Percentiles rank a stretch among this genome's conserved stretches.
Evolutionary conservation across 2,888 invertebrate genomes (phyloP).

Genomic region (Mesorhabditis spiculigera): DNA sequence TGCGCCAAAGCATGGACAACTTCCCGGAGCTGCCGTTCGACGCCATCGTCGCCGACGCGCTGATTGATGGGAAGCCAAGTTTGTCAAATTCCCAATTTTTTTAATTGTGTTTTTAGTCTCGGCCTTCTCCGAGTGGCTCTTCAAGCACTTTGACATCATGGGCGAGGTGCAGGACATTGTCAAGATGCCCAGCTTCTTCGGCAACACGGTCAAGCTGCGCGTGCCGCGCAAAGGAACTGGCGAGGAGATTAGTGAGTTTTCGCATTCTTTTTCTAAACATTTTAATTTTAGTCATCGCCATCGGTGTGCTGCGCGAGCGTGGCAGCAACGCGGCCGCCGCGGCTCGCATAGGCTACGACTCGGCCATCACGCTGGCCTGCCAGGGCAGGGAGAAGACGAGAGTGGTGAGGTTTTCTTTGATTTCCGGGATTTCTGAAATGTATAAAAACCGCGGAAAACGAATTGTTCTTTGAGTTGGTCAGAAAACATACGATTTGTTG

Average conservation of each 20-base stretch:
- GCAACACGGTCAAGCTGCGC: neutral
- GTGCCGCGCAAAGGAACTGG: neutral
- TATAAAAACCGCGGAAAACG: too few species aligned
- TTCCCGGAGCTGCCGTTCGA: neutral
- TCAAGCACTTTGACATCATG: slow-evolving; percentile 5
- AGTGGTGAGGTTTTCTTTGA: neutral
- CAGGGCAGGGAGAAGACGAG: neutral
- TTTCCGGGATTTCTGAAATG: too few species aligned
- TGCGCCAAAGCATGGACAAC: neutral
- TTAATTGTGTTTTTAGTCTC: neutral
- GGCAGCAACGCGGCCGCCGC: neutral
- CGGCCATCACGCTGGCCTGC: neutral
- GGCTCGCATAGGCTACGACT: neutral
- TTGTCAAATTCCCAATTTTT: too few species aligned
- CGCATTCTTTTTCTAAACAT: neutral
- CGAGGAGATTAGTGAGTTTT: neutral
- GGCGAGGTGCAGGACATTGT: neutral
- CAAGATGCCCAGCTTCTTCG: neutral
- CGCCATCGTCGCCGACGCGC: slow-evolving; percentile 2
- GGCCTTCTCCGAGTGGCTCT: neutral
- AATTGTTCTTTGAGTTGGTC: too few species aligned
- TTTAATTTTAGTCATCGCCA: neutral
- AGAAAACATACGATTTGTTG: too few species aligned
- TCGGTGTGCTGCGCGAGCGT: neutral
- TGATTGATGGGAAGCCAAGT: neutral